Evolutionary conservation across 2,797 vertebrate species (phyloP), one percentile per base, ranked within the genome.

Genomic region (Mastacembelus armatus): DNA sequence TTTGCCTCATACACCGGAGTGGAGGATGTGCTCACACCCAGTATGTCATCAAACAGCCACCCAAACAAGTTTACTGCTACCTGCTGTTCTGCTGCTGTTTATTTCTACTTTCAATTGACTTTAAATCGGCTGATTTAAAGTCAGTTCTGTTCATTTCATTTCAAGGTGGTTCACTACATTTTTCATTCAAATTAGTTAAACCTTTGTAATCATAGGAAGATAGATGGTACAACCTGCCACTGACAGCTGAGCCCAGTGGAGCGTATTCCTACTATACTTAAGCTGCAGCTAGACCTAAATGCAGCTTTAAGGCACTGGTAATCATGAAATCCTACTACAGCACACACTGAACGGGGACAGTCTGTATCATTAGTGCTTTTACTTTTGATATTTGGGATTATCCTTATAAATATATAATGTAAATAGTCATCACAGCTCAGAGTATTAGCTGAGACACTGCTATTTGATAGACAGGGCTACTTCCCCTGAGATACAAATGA

Each of bases 1-100:
- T 98, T 97, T 67, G 95, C 96, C 36, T 98, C 98, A 7, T 98
- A 98, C 77, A 98, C 96, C 16, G 98, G 97, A 49, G 95, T 95
- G 49, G 97, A 99, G 90, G 96, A 96, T 74, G 94, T 98, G 79
- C 95, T 93, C 24, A 95, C 95, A 58, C 94, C 95, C 79, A 95
- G 97, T 99, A 94, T 11, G 95, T 94, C 78, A 45, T 5, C 15
- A 26, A 10, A 5, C 16, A 38, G 10, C 1, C 7, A 35, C n/a
- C 36, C 19, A 27, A 27, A 12, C 24, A 45, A 3, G 7, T 55
- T 48, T 38, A 1, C 21, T 26, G 10, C 26, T 24, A 16, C 3
- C 26, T 39, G 7, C n/a, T 15, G 2, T 29, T 10, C 19, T 38
- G 40, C 16, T 16, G 5, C 14, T 1, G 1, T 29, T 29, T 18